A percentile compares a stretch with the other conserved stretches of the same genome.
Conservation (phyloP, 1,140 invertebrate genomes). For the Drosophila orena region DNA sequence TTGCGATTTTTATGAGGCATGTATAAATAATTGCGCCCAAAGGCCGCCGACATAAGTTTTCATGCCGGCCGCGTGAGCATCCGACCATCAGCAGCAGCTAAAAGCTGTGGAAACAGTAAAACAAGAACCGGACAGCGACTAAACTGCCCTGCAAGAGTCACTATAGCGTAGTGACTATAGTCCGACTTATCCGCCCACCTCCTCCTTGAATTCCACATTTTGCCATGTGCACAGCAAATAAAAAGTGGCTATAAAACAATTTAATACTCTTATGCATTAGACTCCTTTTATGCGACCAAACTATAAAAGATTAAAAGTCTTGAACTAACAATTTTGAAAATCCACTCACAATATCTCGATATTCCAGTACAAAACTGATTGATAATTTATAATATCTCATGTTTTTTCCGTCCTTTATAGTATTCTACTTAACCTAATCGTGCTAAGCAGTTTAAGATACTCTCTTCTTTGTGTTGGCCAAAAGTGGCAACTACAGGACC, state of each 20-base stretch:
- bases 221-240: not conserved
- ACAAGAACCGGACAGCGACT: constrained; percentile 42
- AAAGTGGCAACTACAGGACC: constrained; percentile 33
- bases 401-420: not conserved
- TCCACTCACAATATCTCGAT: too few species aligned
- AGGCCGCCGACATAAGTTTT: constrained; percentile 83
- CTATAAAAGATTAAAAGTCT: too few species aligned
- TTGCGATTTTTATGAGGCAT: constrained; percentile 83
- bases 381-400: not conserved
- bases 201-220: constrained; percentile 17
- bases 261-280: too few species aligned
- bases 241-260: not conserved
- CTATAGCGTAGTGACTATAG: not conserved
- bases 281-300: too few species aligned
- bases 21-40: constrained; percentile 84
- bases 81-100: constrained; percentile 60
- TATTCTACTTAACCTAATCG: not conserved
- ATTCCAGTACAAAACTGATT: too few species aligned
- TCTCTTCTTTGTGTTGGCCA: not conserved
- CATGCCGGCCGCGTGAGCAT: constrained; percentile 71
- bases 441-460: not conserved
- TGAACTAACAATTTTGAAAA: too few species aligned
- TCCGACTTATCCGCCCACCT: constrained; percentile 41
- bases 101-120: constrained; percentile 29
- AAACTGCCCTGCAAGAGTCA: constrained; percentile 49